Evolutionary conservation across 2,888 invertebrate genomes (phyloP).

Genomic region (Eurytoma adleriae): DNA sequence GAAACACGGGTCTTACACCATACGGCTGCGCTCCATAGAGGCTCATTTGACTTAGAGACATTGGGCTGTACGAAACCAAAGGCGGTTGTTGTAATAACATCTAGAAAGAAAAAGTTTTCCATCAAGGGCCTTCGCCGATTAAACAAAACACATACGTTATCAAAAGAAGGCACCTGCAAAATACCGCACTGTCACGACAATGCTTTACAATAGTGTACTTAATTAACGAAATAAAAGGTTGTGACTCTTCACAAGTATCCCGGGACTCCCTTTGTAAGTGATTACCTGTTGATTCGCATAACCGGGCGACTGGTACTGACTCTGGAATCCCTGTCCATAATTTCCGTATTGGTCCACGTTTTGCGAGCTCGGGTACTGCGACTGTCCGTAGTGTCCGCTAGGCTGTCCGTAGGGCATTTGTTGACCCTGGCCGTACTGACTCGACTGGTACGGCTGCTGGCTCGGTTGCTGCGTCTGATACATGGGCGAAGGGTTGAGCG

Average conservation of each 20-base stretch:
- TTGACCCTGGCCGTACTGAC: conserved; percentile 61
- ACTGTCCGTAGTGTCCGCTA: conserved; percentile 66
- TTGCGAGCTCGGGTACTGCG: conserved; percentile 66
- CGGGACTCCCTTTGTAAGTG: too few relatives aligned
- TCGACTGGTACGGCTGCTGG: conserved; percentile 58
- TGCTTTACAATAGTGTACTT: too few relatives aligned
- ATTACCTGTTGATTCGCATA: conserved; percentile 62
- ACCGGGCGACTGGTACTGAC: conserved; percentile 66
- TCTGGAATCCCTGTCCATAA: conserved; percentile 62
- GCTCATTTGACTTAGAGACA: conserved; percentile 68
- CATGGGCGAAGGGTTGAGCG: conserved; percentile 60
- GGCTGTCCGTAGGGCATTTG: conserved; percentile 60
- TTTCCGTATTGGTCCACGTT: conserved; percentile 65
- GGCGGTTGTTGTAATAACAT: conserved; percentile 65
- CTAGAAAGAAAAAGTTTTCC: conserved; percentile 62
- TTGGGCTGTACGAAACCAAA: conserved; percentile 64
- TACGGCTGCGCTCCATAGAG: conserved; percentile 67
- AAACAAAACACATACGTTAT: conserved; percentile 31
- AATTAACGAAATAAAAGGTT: too few relatives aligned
- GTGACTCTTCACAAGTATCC: too few relatives aligned
- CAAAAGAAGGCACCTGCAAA: conserved; percentile 38
- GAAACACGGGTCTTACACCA: conserved; percentile 65
- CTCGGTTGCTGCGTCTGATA: conserved; percentile 57
- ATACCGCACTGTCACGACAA: background rate
- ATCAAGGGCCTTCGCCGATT: conserved; percentile 40